These are phyloP conservation scores for Phylloscopus whistleri DNA, from an alignment of 2,113 vertebrate species.

Conservation along the genomic window DNA sequence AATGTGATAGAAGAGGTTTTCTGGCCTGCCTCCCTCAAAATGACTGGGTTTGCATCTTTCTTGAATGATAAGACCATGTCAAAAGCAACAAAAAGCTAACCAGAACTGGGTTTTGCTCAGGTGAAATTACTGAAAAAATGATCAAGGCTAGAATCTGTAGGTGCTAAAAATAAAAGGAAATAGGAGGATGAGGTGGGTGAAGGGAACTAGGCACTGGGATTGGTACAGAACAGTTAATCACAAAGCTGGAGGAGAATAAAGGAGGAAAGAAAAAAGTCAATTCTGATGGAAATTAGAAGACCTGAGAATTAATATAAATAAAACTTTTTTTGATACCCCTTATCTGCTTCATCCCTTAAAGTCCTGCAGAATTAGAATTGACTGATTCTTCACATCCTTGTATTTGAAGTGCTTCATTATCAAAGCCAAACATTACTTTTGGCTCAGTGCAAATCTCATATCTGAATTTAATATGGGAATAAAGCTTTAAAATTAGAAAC, in stretches of 20 bases:
- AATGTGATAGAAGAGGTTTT: background rate
- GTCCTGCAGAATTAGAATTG: background rate
- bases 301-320: background rate
- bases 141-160: background rate
- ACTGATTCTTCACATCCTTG: background rate
- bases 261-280: background rate
- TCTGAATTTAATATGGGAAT: background rate
- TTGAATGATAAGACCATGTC: background rate
- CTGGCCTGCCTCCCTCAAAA: background rate
- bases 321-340: background rate
- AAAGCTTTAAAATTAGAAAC: background rate
- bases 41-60: background rate
- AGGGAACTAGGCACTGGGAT: background rate
- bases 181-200: conserved; percentile 23
- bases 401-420: background rate
- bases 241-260: background rate
- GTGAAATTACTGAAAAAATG: conserved; percentile 1
- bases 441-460: background rate
- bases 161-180: conserved; percentile 41
- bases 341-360: background rate
- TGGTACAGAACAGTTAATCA: conserved; percentile 17
- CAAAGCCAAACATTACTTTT: background rate
- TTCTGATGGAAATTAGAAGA: background rate
- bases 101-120: background rate
- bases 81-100: background rate